Base-by-base conservation (phyloP, 2,797 vertebrate genomes). In the Rhinatrema bivittatum region DNA sequence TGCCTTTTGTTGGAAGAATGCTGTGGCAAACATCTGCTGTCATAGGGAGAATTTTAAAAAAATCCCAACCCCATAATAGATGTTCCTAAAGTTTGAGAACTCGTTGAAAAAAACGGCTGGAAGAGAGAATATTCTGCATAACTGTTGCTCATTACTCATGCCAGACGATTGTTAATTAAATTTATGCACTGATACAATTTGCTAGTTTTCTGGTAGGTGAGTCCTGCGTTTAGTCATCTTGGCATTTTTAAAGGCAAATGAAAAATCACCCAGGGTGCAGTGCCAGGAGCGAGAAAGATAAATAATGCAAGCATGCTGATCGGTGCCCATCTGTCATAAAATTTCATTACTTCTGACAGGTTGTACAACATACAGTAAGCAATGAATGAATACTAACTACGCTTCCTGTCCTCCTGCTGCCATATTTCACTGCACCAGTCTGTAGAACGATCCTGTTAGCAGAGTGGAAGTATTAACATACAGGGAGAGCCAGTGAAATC, bases 161-260 rank as follows among this genome's bases (percentile, higher is more conserved):
- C 54, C 68, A 65, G 43, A 73, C 79, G 76, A 77, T 75, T 73
- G 74, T 74, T 88, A 88, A 91, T 91, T 87, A 81, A 78, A 65
- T 82, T 78, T 62, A 65, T 29, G 59, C 77, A 68, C 65, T 86
- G 85, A 88, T 87, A 86, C 70, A 76, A 77, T 83, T 85, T 86
- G 76, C 79, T 83, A 43, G 55, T 81, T 87, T 81, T 82, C 74
- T 78, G 76, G 72, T 72, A 76, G 44, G 41, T 42, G 67, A 76
- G 77, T 76, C 59, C 71, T 68, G 64, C 7, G 57, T 77, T 91
- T 75, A 76, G 72, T 90, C 89, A 87, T 88, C 76, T 68, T 85
- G 84, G 70, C 85, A 68, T 74, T 68, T 84, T 78, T 60, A 58
- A 71, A 77, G 59, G 63, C 2, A 19, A 52, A 57, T 79, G 72